Evolutionary conservation across 1,140 invertebrate genomes (phyloP), one percentile per base, ranked within the genome.

Genomic region (Brachionus sp.): DNA sequence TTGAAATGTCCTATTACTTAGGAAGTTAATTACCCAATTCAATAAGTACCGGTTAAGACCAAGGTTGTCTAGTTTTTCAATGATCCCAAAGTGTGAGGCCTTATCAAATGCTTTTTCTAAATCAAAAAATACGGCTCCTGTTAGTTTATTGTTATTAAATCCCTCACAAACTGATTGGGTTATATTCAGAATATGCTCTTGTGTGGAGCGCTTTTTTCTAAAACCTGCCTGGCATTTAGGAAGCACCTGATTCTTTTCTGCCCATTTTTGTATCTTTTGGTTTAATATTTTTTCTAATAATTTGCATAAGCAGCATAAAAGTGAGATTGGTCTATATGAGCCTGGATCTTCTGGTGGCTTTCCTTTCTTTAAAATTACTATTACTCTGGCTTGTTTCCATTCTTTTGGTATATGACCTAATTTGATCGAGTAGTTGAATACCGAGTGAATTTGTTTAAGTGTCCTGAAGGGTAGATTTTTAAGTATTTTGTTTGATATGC

Each of bases 51-150:
- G 35, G 35, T 37, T 70, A 13, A 70, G 35, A n/a, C 42, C 75
- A 3, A 77, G 16, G 13, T 77, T 44, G n/a, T 50, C 10, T 16
- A 89, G 75, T 85, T 87, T 89, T 25, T 85, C 85, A 3, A 88
- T 53, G 0, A 89, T 84, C 0, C 87, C 89, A 9, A 86, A 75
- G 12, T 86, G 84, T 87, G 88, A 89, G 0, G 88, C 86, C 75
- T 83, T 84, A 70, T 90, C 89, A 66, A 89, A 89, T 0, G 88
- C 87, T 84, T 89, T 89, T 66, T 86, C 85, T 12, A 88, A n/a
- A n/a, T n/a, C n/a, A n/a, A n/a, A n/a, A n/a, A n/a, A 83, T 0
- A 88, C 35, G 44, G 86, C 84, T 0, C 84, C 83, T 6, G 86
- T 86, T 9, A 85, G 82, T 46, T 86, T 80, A 3, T 87, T 86